Evolutionary conservation across 2,888 invertebrate genomes (phyloP).

Genomic region (Eupeodes luniger): DNA sequence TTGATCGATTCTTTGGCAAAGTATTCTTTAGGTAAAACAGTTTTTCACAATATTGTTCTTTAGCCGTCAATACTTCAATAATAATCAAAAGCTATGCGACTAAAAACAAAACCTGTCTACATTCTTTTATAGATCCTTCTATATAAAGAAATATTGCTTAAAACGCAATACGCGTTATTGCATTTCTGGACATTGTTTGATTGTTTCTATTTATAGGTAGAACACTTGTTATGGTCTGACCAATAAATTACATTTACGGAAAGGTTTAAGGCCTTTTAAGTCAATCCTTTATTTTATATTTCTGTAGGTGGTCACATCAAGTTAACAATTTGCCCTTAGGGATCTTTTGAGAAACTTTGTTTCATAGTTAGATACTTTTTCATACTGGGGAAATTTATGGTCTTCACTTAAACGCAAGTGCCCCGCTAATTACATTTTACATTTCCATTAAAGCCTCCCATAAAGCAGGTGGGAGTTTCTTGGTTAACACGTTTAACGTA

Average conservation of each 20-base stretch:
- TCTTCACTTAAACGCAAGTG: neutral
- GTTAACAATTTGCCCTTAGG: neutral
- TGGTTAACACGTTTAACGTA: neutral
- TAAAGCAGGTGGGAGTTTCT: neutral
- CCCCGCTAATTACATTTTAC: neutral
- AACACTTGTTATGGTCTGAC: neutral
- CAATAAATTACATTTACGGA: neutral
- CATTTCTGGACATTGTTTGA: neutral
- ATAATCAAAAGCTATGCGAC: too few relatives aligned
- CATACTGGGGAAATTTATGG: neutral
- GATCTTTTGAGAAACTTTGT: neutral
- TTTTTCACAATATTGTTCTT: too few relatives aligned
- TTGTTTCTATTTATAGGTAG: conserved; percentile 1
- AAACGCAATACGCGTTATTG: too few relatives aligned
- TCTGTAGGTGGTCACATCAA: neutral
- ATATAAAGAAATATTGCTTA: too few relatives aligned
- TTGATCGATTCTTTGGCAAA: too few relatives aligned
- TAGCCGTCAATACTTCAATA: too few relatives aligned
- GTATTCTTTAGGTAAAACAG: too few relatives aligned
- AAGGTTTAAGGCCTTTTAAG: neutral
- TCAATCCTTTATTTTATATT: neutral
- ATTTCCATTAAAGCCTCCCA: neutral
- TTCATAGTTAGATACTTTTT: too few relatives aligned
- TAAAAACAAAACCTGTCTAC: too few relatives aligned
- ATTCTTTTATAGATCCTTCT: too few relatives aligned